phyloP scores from a whole-genome alignment of 2,797 vertebrate genomes.

The Percopsis omiscomaycus region DNA sequence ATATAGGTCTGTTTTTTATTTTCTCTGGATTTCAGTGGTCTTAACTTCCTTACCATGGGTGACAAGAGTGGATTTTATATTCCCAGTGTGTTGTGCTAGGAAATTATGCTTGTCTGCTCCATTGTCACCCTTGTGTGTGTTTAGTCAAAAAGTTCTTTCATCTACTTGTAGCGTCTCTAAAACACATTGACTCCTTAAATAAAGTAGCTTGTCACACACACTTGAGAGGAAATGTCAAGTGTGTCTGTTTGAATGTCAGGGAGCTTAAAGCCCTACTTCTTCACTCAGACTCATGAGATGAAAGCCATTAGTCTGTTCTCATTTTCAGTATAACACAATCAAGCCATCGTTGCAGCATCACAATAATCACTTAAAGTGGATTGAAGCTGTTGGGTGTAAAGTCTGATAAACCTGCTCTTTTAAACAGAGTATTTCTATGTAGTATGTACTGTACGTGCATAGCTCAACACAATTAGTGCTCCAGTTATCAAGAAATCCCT shows the following conservation, averaged over 20 bases:
- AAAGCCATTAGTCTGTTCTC: slow-evolving; percentile 26
- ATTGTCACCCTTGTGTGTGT: not conserved
- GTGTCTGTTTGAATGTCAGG: slow-evolving; percentile 42
- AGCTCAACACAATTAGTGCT: too few species aligned
- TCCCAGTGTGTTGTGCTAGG: not conserved
- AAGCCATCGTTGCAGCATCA: not conserved
- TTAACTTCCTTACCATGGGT: too few species aligned
- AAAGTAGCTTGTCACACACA: slow-evolving; percentile 24
- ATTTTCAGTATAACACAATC: slow-evolving; percentile 8
- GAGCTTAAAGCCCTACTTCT: slow-evolving; percentile 36
- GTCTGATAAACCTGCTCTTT: too few species aligned
- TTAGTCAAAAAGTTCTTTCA: slow-evolving; percentile 21
- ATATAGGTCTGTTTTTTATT: too few species aligned
- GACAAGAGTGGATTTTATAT: too few species aligned
- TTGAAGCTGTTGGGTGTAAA: too few species aligned
- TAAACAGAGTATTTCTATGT: not conserved
- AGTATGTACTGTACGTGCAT: not conserved
- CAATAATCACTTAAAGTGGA: slow-evolving; percentile 10
- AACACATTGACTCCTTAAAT: slow-evolving; percentile 28
- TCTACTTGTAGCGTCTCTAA: slow-evolving; percentile 16
- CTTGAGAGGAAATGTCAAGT: slow-evolving; percentile 48
- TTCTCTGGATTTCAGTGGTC: too few species aligned
- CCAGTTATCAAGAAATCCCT: too few species aligned
- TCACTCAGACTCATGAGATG: slow-evolving; percentile 3
- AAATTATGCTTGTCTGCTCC: not conserved